Percentiles rank a stretch among this genome's conserved stretches.
Conservation (phyloP, 2,888 invertebrate species). For the Drosophila histrio region DNA sequence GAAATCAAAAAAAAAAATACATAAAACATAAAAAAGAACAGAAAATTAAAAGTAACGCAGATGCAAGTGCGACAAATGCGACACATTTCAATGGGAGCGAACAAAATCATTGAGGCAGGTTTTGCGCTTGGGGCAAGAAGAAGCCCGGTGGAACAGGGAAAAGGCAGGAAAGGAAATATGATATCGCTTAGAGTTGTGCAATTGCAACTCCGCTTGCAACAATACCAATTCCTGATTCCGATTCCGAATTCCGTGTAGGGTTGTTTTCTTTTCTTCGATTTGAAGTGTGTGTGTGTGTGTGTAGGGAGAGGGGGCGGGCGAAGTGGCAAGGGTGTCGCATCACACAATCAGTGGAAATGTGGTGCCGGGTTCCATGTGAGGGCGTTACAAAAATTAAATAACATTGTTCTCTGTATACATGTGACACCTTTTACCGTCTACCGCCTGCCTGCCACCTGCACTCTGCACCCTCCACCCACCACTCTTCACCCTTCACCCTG, state of each 20-base stretch:
- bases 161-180: constrained; percentile 63
- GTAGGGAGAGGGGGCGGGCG: neutral
- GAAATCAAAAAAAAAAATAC: constrained; percentile 33
- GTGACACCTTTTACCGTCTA: constrained; percentile 45
- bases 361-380: constrained; percentile 41
- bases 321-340: neutral
- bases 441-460: neutral
- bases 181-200: constrained; percentile 64
- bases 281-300: neutral
- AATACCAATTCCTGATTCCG: constrained; percentile 18
- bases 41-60: neutral
- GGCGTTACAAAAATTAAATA: constrained; percentile 74
- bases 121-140: constrained; percentile 6
- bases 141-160: constrained; percentile 53
- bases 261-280: constrained; percentile 1
- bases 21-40: neutral
- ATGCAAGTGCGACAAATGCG: neutral
- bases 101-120: constrained; percentile 54
- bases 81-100: neutral
- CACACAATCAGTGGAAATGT: constrained; percentile 24
- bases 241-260: constrained; percentile 4
- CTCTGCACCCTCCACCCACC: neutral
- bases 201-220: constrained; percentile 58
- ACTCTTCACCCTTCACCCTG: no score
- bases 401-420: constrained; percentile 56